Conservation (phyloP, 2,113 vertebrate species). For the Bettongia penicillata region DNA sequence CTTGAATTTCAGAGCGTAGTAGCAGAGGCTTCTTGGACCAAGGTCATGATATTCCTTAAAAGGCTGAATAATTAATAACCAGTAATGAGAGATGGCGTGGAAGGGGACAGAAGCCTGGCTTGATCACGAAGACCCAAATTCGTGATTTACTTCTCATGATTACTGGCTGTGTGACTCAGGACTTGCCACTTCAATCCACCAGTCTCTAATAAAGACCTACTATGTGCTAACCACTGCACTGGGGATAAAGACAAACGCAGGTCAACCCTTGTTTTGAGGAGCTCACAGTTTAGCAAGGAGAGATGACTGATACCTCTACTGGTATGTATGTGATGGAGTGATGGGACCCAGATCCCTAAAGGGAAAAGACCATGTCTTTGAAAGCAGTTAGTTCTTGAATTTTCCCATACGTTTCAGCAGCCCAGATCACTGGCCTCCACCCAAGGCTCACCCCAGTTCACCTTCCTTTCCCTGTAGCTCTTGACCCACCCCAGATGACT, state of each 20-base stretch:
- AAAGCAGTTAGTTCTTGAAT: too few species aligned
- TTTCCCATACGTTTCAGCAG: too few species aligned
- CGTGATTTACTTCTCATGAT: background rate
- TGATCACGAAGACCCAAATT: background rate
- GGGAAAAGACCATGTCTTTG: too few species aligned
- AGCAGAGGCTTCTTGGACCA: background rate
- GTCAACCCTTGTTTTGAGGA: background rate
- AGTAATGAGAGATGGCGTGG: background rate
- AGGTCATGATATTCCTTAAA: background rate
- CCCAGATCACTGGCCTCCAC: too few species aligned
- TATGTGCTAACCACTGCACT: background rate
- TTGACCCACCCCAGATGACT: too few species aligned
- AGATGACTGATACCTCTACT: background rate
- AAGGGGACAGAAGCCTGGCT: background rate
- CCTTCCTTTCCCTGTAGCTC: too few species aligned
- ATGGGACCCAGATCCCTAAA: too few species aligned
- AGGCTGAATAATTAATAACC: background rate
- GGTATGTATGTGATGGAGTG: background rate
- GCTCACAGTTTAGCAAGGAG: background rate
- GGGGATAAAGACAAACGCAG: background rate
- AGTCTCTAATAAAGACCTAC: background rate
- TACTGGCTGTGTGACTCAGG: background rate
- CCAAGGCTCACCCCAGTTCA: too few species aligned
- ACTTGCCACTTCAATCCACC: background rate
- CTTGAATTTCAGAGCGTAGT: background rate